Conservation (phyloP, 2,797 vertebrate species). For the Pseudomugil tenellus region DNA sequence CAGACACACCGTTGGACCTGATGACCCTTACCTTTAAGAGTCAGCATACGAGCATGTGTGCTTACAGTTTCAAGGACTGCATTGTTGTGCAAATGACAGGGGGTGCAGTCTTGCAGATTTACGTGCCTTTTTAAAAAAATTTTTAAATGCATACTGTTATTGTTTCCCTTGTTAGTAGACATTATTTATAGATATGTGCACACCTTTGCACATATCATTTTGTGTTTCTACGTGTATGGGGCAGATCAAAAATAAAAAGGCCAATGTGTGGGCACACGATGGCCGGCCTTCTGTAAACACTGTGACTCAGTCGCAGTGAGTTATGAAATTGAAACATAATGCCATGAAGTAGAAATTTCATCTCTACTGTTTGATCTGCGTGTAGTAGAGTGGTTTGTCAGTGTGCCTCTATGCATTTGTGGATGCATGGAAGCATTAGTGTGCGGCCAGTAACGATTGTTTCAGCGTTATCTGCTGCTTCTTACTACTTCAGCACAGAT, state of each 20-base stretch:
- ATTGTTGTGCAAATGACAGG: slow-evolving; percentile 4
- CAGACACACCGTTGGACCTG: slow-evolving; percentile 35
- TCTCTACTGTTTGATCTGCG: slow-evolving; percentile 45
- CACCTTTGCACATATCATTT: slow-evolving; percentile 23
- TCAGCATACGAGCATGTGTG: slow-evolving; percentile 16
- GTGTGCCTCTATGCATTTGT: slow-evolving; percentile 30
- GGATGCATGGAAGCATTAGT: slow-evolving; percentile 24
- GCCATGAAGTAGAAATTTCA: slow-evolving; percentile 55
- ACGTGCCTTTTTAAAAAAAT: slow-evolving; percentile 29
- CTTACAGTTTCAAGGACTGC: slow-evolving; percentile 44
- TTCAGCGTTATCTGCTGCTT: slow-evolving; percentile 53
- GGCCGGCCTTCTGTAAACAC: slow-evolving; percentile 64
- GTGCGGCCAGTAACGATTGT: slow-evolving; percentile 39
- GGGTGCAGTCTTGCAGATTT: slow-evolving; percentile 29
- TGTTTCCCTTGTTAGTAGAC: slow-evolving; percentile 24
- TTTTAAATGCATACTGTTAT: slow-evolving; percentile 29
- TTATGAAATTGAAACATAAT: slow-evolving; percentile 66
- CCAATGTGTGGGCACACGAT: slow-evolving; percentile 58
- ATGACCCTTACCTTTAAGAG: slow-evolving; percentile 42
- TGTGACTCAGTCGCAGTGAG: slow-evolving; percentile 69
- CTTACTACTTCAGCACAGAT: slow-evolving; percentile 43
- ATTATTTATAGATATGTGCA: slow-evolving; percentile 4
- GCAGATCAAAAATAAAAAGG: slow-evolving; percentile 55
- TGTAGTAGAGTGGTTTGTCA: slow-evolving; percentile 6
- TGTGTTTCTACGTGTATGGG: slow-evolving; percentile 20